Percentiles rank a stretch among this genome's conserved stretches.
phyloP scores from a whole-genome alignment of 2,113 vertebrate genomes.

The Austrofundulus limnaeus region DNA sequence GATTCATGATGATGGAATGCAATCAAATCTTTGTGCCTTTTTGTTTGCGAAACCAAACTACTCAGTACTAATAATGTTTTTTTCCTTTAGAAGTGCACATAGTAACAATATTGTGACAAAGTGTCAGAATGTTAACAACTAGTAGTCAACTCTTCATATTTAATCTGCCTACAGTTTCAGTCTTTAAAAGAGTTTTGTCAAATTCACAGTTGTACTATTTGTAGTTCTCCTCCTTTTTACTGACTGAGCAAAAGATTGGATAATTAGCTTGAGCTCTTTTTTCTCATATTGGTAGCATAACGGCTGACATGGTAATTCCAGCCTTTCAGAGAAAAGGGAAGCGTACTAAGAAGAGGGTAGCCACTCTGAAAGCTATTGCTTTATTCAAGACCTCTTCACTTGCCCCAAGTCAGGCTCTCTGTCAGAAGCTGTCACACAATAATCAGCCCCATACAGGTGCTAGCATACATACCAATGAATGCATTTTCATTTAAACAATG shows the following conservation, averaged over 20 bases:
- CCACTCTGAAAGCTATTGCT: conserved; percentile 54
- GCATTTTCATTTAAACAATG: conserved; percentile 42
- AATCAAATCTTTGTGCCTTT: neutral
- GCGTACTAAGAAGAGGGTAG: conserved; percentile 47
- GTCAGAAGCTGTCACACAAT: conserved; percentile 59
- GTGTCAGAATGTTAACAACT: conserved; percentile 13
- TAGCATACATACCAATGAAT: conserved; percentile 10
- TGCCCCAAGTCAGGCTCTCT: conserved; percentile 46
- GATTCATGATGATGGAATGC: neutral
- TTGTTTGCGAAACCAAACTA: neutral
- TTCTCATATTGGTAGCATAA: conserved; percentile 49
- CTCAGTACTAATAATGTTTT: neutral
- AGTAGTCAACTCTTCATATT: conserved; percentile 29
- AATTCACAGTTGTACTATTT: conserved; percentile 24
- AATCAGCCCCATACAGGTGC: conserved; percentile 50
- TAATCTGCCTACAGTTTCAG: conserved; percentile 11
- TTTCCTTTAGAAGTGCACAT: conserved; percentile 1
- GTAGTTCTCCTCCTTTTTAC: conserved; percentile 1
- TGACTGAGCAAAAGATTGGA: conserved; percentile 53
- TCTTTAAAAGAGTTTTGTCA: conserved; percentile 31
- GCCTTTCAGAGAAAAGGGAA: conserved; percentile 54
- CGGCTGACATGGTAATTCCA: conserved; percentile 72
- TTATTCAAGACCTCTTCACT: conserved; percentile 67
- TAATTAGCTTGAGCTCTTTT: conserved; percentile 66
- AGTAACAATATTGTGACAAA: conserved; percentile 35